A percentile compares a stretch with the other conserved stretches of the same genome.
phyloP scores from a whole-genome alignment of 2,113 vertebrate species.

The Chaetops frenatus region DNA sequence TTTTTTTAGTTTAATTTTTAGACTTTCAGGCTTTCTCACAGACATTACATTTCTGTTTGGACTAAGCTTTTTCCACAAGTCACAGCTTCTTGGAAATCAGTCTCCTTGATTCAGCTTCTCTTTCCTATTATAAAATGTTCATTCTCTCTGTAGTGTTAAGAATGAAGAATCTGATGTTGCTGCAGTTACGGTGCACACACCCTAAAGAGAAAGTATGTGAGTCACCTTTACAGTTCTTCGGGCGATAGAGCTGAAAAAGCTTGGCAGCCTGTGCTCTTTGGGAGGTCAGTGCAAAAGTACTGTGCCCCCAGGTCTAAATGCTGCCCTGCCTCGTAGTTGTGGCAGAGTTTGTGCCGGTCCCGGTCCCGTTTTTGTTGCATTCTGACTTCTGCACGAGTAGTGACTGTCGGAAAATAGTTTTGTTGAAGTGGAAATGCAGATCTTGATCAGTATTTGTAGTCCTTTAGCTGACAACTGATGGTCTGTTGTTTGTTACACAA shows the following conservation, averaged over 20 bases:
- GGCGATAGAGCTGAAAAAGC: neutral
- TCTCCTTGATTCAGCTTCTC: neutral
- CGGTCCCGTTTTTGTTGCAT: neutral
- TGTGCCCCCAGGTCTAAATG: neutral
- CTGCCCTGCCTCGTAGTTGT: rapidly evolving
- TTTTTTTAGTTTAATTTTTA: neutral
- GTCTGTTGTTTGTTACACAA: neutral
- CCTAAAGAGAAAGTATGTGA: neutral
- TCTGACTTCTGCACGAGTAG: neutral
- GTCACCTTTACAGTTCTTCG: neutral
- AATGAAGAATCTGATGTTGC: neutral
- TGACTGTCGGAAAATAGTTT: neutral
- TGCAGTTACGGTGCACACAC: neutral
- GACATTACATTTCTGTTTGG: neutral
- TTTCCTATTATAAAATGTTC: neutral
- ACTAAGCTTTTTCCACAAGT: neutral
- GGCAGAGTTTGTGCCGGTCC: rapidly evolving
- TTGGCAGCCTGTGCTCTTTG: neutral
- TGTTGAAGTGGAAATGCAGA: neutral
- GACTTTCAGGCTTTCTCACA: neutral
- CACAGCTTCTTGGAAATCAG: neutral
- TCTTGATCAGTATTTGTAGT: neutral
- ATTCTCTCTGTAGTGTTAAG: neutral
- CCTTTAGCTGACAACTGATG: neutral
- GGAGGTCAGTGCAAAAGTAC: neutral